Conservation (phyloP, 2,797 vertebrate species). For the Adrianichthys oophorus region DNA sequence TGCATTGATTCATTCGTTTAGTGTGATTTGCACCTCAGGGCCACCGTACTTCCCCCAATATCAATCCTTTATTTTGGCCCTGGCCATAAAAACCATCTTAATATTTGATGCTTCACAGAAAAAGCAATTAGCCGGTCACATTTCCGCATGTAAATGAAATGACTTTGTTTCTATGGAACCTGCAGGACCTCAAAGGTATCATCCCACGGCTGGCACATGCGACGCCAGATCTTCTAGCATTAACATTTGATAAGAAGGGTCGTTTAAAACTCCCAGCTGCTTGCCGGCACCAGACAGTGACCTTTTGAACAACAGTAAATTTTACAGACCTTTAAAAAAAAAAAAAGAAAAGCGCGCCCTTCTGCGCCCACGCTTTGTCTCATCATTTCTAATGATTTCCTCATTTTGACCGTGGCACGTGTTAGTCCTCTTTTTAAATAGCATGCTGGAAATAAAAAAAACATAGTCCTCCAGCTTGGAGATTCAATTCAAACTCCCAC, state of each 20-base stretch:
- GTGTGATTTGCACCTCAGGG: too few relatives aligned
- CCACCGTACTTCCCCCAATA: too few relatives aligned
- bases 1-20: too few relatives aligned
- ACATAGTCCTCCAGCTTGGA: conserved; percentile 34
- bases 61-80: conserved; percentile 30
- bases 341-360: conserved; percentile 37
- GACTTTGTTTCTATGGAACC: conserved; percentile 80
- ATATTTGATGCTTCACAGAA: conserved; percentile 71
- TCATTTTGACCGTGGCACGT: conserved; percentile 60
- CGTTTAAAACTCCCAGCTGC: conserved; percentile 83
- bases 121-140: conserved; percentile 78
- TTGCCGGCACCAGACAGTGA: conserved; percentile 79
- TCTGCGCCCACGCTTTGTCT: conserved; percentile 61
- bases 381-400: conserved; percentile 72
- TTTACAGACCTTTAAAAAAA: conserved; percentile 80
- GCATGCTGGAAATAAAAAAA: conserved; percentile 26
- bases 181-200: conserved; percentile 79
- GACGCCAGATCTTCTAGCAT: conserved; percentile 78
- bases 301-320: conserved; percentile 84
- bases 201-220: conserved; percentile 62
- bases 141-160: conserved; percentile 81
- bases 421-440: conserved; percentile 49
- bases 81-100: conserved; percentile 55
- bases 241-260: conserved; percentile 86
- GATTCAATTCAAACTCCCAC: conserved; percentile 52